phyloP scores from a whole-genome alignment of 2,888 invertebrate species.

The Ectemnius cavifrons region DNA sequence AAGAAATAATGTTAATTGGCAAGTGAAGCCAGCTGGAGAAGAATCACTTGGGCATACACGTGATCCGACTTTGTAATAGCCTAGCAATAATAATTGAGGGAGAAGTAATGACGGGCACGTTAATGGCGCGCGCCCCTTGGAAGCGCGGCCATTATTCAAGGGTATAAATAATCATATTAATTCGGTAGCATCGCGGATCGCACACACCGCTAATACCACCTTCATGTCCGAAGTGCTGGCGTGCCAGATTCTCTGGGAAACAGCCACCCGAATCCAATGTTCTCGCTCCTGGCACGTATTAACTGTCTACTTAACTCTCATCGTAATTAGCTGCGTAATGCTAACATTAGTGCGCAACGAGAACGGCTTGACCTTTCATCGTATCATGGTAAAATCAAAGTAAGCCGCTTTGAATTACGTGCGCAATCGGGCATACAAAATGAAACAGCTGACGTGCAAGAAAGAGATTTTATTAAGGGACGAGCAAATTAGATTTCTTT shows the following conservation, averaged over 20 bases:
- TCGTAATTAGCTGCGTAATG: conserved; percentile 28
- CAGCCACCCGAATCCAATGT: conserved; percentile 14
- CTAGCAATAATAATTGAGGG: conserved; percentile 59
- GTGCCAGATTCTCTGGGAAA: conserved; percentile 14
- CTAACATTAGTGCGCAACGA: conserved; percentile 4
- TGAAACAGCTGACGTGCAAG: too few species aligned
- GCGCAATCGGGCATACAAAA: too few species aligned
- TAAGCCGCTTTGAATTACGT: too few species aligned
- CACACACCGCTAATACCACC: conserved; percentile 53
- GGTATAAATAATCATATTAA: conserved; percentile 64
- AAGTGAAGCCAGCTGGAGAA: not conserved
- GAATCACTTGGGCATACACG: conserved; percentile 37
- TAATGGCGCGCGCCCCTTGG: conserved; percentile 44
- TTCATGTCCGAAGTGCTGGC: conserved; percentile 30
- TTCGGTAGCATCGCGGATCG: conserved; percentile 55
- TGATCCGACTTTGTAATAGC: conserved; percentile 41
- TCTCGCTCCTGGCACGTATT: conserved; percentile 26
- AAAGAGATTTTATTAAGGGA: too few species aligned
- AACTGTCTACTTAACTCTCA: conserved; percentile 30
- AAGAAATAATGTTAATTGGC: not conserved
- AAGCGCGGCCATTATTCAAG: conserved; percentile 30
- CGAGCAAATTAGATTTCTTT: too few species aligned
- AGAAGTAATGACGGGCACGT: conserved; percentile 59
- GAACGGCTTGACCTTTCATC: conserved; percentile 4
- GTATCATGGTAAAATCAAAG: too few species aligned